These are phyloP conservation scores for Otolemur garnettii DNA, from an alignment of 2,113 vertebrate species.

Conservation along the genomic window DNA sequence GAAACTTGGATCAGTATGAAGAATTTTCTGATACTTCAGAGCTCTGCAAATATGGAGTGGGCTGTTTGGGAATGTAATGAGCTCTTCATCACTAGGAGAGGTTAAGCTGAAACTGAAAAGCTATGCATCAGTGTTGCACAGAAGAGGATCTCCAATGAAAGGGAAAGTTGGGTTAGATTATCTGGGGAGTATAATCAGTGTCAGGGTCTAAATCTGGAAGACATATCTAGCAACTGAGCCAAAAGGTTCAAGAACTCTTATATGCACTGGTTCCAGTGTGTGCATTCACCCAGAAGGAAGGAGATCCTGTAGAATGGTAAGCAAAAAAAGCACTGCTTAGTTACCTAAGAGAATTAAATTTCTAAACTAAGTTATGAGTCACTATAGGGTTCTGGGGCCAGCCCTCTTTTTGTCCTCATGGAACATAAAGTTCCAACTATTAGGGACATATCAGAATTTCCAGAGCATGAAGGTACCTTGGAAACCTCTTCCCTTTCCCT, in stretches of 20 bases:
- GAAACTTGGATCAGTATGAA: not conserved
- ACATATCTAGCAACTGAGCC: not conserved
- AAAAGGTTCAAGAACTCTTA: not conserved
- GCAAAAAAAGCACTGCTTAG: not conserved
- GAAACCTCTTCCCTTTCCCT: not conserved
- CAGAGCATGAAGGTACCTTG: constrained; percentile 6
- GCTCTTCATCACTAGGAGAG: not conserved
- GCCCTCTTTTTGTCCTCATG: not conserved
- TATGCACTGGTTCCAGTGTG: not conserved
- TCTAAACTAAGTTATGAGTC: not conserved
- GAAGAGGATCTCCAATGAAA: not conserved
- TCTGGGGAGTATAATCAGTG: not conserved
- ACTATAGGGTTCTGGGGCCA: not conserved
- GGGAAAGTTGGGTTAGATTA: not conserved
- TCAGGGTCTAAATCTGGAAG: not conserved
- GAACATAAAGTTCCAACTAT: constrained; percentile 23
- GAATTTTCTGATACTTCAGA: constrained; percentile 5
- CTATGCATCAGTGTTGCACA: not conserved
- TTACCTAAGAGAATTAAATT: constrained; percentile 8
- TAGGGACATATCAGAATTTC: not conserved
- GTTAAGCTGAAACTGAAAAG: constrained; percentile 4
- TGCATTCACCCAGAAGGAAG: not conserved
- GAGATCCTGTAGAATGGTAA: not conserved
- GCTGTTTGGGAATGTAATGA: not conserved
- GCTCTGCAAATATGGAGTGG: not conserved